Base-by-base conservation (phyloP, 2,888 invertebrate species). In the Campoplex nolae region DNA sequence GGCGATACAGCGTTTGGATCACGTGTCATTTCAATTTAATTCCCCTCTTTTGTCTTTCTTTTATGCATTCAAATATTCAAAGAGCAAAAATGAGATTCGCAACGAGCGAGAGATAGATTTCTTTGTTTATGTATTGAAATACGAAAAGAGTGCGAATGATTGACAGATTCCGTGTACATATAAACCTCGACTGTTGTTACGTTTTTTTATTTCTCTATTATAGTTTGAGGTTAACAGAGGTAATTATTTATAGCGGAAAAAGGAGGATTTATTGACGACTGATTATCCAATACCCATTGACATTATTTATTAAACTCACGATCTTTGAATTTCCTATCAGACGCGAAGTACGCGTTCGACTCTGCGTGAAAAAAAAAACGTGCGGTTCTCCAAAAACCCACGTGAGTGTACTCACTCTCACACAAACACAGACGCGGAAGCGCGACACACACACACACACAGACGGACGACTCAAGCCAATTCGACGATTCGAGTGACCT, bases 1-100 rank as follows among this genome's bases (percentile, higher is more conserved):
- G 77, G 28, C 86, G 81, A 84, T 84, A 75, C 81, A 67, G 70
- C 88, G 78, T 71, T 84, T 71, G 67, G 48, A 68, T 79, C 70
- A 84, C 80, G 77, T 71, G 74, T 54, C 18, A 45, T 62, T 28
- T 18, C 56, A 62, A 42, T 56, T 28, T 28, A 71, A 71, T 71
- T 23, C 45, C 48, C 42, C 16, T 28, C 28, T 62, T 28, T 28
- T 62, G 23, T 62, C 18, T 51, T 51, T 51, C 18, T 51, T 4
- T 58, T 32, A 16, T 32, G 62, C 16, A 16, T 16, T 62, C 6
- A 62, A 62, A 62, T 16, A 32, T 32, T 7, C 62, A 6, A 6
- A 0, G 38, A 38, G 38, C 38, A 38, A 38, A 38, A 23, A 23
- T 23, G 23, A 23, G 23, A 23, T 23, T 23, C 23, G 23, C 23